These are phyloP conservation scores for Poecilia wingei DNA, from an alignment of 2,797 vertebrate genomes.

Conservation along the genomic window DNA sequence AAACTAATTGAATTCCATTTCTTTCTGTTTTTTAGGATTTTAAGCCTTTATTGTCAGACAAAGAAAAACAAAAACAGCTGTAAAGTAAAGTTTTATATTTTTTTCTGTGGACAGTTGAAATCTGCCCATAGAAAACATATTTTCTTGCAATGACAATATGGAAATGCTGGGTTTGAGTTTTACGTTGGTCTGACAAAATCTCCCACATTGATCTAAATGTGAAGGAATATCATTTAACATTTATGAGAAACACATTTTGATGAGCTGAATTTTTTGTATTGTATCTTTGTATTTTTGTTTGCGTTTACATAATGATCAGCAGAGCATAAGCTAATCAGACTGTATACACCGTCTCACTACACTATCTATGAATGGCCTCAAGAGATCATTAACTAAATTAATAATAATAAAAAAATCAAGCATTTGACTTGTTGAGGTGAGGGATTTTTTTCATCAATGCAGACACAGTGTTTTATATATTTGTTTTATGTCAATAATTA, in stretches of 20 bases:
- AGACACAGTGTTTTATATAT: not conserved
- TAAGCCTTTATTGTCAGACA: conserved; percentile 20
- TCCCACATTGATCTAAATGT: not conserved
- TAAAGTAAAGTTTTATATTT: conserved; percentile 3
- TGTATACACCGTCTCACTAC: not conserved
- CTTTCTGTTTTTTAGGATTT: conserved; percentile 32
- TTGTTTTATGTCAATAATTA: not conserved
- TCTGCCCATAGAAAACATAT: not conserved
- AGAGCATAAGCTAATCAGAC: not conserved
- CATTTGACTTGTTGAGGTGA: not conserved
- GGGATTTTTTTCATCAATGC: not conserved
- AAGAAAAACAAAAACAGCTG: not conserved
- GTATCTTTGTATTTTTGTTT: too few species aligned
- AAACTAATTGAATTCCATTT: conserved; percentile 47
- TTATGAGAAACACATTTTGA: not conserved
- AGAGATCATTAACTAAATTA: not conserved
- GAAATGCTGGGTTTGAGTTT: not conserved
- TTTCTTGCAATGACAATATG: not conserved
- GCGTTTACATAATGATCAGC: too few species aligned
- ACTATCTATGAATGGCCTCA: not conserved
- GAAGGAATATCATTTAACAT: not conserved
- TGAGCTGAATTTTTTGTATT: not conserved
- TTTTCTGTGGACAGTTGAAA: not conserved
- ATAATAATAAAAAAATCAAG: not conserved
- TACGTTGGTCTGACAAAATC: not conserved